Conservation (phyloP, 30 jellyfish, hydroid and myxozoan genomes). For the Rhopilema esculentum region DNA sequence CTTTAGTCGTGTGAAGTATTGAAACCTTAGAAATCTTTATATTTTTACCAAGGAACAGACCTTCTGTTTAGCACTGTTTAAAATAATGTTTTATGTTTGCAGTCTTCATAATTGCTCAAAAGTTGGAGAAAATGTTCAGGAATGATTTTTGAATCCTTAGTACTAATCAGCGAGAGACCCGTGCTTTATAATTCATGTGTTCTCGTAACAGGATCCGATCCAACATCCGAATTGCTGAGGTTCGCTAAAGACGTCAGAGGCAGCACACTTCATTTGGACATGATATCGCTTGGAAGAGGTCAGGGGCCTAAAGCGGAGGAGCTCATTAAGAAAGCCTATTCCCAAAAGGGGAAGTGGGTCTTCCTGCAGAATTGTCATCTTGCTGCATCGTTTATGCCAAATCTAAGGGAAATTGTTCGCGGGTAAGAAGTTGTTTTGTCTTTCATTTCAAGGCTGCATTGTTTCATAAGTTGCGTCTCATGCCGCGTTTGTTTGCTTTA, state of each 20-base stretch:
- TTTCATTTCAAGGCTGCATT: not conserved
- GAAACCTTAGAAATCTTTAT: not conserved
- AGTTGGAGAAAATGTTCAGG: too few relatives aligned
- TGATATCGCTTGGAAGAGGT: constrained; percentile 83
- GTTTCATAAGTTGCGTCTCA: too few relatives aligned
- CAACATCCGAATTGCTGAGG: constrained; percentile 80
- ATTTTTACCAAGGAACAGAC: not conserved
- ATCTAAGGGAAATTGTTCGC: constrained; percentile 65
- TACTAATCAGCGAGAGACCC: too few relatives aligned
- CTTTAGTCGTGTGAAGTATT: not conserved
- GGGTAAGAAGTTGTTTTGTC: constrained; percentile 23
- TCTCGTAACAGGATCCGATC: constrained; percentile 71
- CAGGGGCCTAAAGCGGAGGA: constrained; percentile 88
- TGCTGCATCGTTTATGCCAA: constrained; percentile 89
- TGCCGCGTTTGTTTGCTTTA: too few relatives aligned
- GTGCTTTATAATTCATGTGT: not conserved
- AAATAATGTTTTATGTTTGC: too few relatives aligned
- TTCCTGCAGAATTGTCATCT: constrained; percentile 90
- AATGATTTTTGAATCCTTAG: too few relatives aligned
- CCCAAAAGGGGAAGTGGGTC: constrained; percentile 85
- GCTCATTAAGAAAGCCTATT: constrained; percentile 69
- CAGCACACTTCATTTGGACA: constrained; percentile 71
- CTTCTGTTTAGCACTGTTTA: too few relatives aligned
- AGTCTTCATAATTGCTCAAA: too few relatives aligned
- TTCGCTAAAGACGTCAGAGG: constrained; percentile 87